These are phyloP conservation scores for Cavia porcellus DNA, from an alignment of 2,113 vertebrate species.

Conservation along the genomic window DNA sequence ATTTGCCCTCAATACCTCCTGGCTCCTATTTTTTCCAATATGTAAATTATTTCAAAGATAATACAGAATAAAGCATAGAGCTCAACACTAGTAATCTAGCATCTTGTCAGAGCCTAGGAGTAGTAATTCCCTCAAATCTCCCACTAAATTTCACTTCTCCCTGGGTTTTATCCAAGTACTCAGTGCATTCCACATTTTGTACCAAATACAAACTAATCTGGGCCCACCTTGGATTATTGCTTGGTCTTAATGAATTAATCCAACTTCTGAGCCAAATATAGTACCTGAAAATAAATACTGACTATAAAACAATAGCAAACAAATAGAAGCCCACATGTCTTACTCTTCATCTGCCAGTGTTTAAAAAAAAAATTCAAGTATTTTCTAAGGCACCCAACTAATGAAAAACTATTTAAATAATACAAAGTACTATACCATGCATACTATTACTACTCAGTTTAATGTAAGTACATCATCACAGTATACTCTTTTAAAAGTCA, in stretches of 20 bases:
- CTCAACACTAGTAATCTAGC: background rate
- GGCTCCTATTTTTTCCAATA: background rate
- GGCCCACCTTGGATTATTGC: background rate
- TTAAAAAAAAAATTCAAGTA: background rate
- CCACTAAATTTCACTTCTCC: background rate
- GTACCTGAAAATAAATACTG: conserved; percentile 42
- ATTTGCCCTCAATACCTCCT: conserved; percentile 39
- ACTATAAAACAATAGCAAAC: conserved; percentile 56
- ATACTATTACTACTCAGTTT: background rate
- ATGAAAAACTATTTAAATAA: background rate
- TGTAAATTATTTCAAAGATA: conserved; percentile 25
- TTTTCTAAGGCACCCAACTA: conserved; percentile 35
- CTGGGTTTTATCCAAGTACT: background rate
- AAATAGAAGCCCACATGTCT: background rate
- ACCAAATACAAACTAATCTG: background rate
- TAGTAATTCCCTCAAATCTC: background rate
- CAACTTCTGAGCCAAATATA: conserved; percentile 30
- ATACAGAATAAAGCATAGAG: conserved; percentile 15
- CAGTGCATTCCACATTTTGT: background rate
- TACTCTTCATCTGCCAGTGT: background rate
- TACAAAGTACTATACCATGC: background rate
- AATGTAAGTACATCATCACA: background rate
- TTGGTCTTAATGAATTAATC: background rate
- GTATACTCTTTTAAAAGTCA: conserved; percentile 50
- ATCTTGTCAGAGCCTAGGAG: background rate